Evolutionary conservation across 2,113 vertebrate species (phyloP).

Genomic region (Malurus melanocephalus): DNA sequence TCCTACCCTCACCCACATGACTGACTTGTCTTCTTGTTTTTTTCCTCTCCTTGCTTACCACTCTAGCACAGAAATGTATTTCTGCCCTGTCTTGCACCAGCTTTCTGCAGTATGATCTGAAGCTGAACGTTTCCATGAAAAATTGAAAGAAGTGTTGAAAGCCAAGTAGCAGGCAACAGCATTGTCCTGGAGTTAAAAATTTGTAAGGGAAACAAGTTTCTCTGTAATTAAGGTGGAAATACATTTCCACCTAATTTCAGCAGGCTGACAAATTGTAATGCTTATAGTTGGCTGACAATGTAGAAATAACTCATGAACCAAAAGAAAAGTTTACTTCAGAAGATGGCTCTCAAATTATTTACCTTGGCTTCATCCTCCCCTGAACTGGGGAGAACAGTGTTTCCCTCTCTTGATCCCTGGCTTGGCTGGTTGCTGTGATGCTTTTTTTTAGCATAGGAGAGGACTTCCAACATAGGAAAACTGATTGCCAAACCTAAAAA

Average conservation of each 20-base stretch:
- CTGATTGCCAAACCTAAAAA: not conserved
- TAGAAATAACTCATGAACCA: conserved; percentile 27
- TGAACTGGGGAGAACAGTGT: not conserved
- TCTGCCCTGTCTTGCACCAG: not conserved
- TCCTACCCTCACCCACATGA: not conserved
- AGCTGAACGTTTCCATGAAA: not conserved
- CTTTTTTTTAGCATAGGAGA: not conserved
- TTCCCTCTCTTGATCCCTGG: conserved; percentile 23
- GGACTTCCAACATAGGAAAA: conserved; percentile 9
- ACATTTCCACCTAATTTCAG: conserved; percentile 36
- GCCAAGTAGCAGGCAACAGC: not conserved
- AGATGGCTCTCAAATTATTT: not conserved
- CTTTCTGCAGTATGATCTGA: not conserved
- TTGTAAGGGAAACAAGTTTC: conserved; percentile 28
- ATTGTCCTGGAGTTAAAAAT: conserved; percentile 6
- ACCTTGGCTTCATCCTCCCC: conserved; percentile 32
- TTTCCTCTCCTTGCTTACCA: fast-evolving
- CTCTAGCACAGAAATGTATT: not conserved
- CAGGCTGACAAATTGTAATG: conserved; percentile 1
- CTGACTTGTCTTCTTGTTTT: not conserved
- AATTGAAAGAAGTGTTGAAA: not conserved
- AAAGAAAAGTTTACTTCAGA: conserved; percentile 22
- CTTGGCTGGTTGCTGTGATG: conserved; percentile 37
- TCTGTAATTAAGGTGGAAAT: conserved; percentile 24
- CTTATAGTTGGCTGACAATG: conserved; percentile 3